Evolutionary conservation across 2,113 vertebrate genomes (phyloP), one percentile per base, ranked within the genome.

Genomic region (Oreamnos americanus): DNA sequence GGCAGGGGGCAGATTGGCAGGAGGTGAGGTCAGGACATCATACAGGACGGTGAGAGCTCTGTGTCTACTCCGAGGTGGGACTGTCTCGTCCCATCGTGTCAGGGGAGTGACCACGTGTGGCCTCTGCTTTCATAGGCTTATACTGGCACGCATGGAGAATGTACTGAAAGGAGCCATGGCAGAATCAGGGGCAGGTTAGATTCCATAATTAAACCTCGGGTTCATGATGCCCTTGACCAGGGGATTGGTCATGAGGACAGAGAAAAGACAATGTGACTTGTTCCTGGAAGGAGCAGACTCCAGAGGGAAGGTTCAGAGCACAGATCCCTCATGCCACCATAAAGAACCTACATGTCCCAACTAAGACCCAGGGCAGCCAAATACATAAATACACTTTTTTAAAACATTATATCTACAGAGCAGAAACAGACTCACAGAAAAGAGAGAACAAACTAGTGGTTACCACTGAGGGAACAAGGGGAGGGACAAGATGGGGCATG

Each of bases 81-180:
- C 21, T 43, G 26, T 71, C 39, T n/a, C 7, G 1, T 6, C 1
- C 17, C n/a, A 15, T 55, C 7, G 6, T 6, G 12, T 8, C 26
- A 7, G 39, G 47, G 26, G 36, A 64, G 14, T 3, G 11, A 25
- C 3, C 28, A 25, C 4, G 1, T n/a, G 4, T 2, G 47, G 6
- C 12, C 51, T 47, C 23, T 5, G n/a, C 26, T 58, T 6, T n/a
- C 39, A 4, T 25, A 62, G 76, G 53, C n/a, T 53, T 33, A 9
- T 8, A 21, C 78, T 7, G 53, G 45, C 5, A 2, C 6, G 0
- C 1, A 1, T 43, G 39, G n/a, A 60, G n/a, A 87, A 25, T 7
- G 51, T 36, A 5, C 6, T 3, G 16, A 0, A 23, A 49, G 26
- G 49, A 36, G 15, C 57, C 6, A 0, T 7, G 36, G 67, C 26